Evolutionary conservation across 2,888 invertebrate species (phyloP).

Genomic region (Parascotia fuliginaria): DNA sequence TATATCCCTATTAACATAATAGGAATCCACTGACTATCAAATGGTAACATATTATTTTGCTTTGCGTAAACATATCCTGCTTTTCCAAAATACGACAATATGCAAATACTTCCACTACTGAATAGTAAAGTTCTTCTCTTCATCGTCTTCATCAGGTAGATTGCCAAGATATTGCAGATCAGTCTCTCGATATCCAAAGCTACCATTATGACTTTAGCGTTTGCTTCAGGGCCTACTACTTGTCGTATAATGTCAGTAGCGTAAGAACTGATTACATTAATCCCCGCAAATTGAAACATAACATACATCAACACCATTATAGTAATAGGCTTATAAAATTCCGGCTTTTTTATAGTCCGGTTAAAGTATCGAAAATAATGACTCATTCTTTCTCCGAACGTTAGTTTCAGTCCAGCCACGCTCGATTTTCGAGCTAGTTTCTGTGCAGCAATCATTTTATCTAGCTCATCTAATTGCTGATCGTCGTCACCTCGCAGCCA

Average conservation of each 20-base stretch:
- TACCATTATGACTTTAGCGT: conserved; percentile 88
- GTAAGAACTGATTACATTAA: conserved; percentile 89
- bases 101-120: conserved; percentile 85
- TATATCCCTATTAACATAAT: conserved; percentile 82
- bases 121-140: conserved; percentile 87
- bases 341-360: conserved; percentile 69
- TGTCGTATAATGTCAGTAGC: conserved; percentile 87
- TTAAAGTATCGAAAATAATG: conserved; percentile 58
- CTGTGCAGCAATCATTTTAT: conserved; percentile 76
- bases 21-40: conserved; percentile 77
- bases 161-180: conserved; percentile 86
- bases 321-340: conserved; percentile 86
- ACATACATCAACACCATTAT: conserved; percentile 88
- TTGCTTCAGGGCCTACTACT: conserved; percentile 85
- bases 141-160: conserved; percentile 85
- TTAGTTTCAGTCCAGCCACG: conserved; percentile 51
- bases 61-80: conserved; percentile 74
- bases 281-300: conserved; percentile 89
- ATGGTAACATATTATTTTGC: conserved; percentile 57
- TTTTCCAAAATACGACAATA: conserved; percentile 84
- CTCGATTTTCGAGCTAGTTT: conserved; percentile 66
- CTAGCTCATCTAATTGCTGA: conserved; percentile 73
- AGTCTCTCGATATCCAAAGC: conserved; percentile 87
- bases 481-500: conserved; percentile 83
- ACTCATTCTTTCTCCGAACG: conserved; percentile 49